Evolutionary conservation across 2,797 vertebrate genomes (phyloP).

Genomic region (Austrolebias charrua): DNA sequence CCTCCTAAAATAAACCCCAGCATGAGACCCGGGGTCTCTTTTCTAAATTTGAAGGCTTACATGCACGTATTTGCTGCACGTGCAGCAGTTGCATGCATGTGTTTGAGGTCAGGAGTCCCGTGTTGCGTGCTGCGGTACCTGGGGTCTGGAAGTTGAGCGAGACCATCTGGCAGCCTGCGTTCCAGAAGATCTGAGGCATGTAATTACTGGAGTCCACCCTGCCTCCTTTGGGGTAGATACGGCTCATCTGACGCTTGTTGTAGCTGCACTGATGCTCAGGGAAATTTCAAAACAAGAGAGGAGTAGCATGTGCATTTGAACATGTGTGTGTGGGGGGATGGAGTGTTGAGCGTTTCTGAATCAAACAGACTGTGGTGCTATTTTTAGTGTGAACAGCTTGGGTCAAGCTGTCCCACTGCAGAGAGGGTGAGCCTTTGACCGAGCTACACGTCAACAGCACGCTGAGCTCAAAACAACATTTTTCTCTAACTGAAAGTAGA

Average conservation of each 20-base stretch:
- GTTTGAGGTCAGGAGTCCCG: conserved; percentile 49
- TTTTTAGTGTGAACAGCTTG: conserved; percentile 76
- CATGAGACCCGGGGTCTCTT: background rate
- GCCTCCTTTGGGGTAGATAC: conserved; percentile 99
- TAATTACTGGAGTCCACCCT: conserved; percentile 99
- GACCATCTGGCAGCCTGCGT: conserved; percentile 99
- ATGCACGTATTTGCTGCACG: background rate
- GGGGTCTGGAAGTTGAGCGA: conserved; percentile 99
- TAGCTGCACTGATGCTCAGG: conserved; percentile 90
- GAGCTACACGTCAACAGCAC: conserved; percentile 43
- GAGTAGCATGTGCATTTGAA: conserved; percentile 39
- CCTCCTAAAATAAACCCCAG: no score
- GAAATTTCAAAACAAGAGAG: conserved; percentile 49
- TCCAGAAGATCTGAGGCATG: conserved; percentile 99
- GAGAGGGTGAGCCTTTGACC: conserved; percentile 28
- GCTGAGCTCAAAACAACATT: conserved; percentile 32
- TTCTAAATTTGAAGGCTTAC: background rate
- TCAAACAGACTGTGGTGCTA: conserved; percentile 59
- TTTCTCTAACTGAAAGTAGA: conserved; percentile 42
- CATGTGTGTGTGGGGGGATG: conserved; percentile 22
- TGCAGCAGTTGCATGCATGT: conserved; percentile 7
- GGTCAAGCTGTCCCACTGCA: conserved; percentile 57
- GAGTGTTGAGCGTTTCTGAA: conserved; percentile 22
- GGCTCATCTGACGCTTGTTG: conserved; percentile 99
- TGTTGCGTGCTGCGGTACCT: conserved; percentile 83